A percentile compares a stretch with the other conserved stretches of the same genome.
phyloP scores from a whole-genome alignment of 1,140 invertebrate species.

The Ceratitis capitata region DNA sequence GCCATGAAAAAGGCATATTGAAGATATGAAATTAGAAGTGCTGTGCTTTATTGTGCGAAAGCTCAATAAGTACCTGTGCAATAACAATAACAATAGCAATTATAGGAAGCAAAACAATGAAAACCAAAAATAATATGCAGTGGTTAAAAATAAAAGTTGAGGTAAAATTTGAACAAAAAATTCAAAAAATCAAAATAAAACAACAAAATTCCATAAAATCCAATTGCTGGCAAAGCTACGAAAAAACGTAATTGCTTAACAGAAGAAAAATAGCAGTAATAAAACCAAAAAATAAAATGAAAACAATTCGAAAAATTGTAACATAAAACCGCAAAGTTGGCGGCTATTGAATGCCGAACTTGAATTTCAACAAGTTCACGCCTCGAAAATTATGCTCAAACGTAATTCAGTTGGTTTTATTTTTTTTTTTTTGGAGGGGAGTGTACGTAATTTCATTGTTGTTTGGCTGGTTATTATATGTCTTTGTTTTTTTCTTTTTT shows the following conservation, averaged over 20 bases:
- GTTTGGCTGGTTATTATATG: too few relatives aligned
- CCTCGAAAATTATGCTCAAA: conserved; percentile 11
- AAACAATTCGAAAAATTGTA: not conserved
- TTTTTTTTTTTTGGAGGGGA: not conserved
- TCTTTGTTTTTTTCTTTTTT: not conserved
- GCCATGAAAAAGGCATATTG: not conserved
- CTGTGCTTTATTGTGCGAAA: not conserved
- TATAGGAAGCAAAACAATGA: not conserved
- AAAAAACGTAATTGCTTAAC: not conserved
- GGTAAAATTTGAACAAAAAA: not conserved
- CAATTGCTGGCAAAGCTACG: not conserved
- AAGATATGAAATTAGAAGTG: not conserved
- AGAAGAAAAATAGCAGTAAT: not conserved
- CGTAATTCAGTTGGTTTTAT: not conserved
- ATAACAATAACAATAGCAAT: conserved; percentile 5
- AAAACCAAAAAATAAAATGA: too few relatives aligned
- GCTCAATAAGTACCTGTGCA: not conserved
- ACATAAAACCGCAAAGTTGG: conserved; percentile 22
- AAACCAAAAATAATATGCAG: not conserved
- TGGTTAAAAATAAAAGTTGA: not conserved
- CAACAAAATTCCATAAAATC: not conserved
- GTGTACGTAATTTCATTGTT: not conserved
- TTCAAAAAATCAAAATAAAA: not conserved
- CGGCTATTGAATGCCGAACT: conserved; percentile 16
- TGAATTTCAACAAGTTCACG: conserved; percentile 8